These are phyloP conservation scores for Amphibalanus amphitrite DNA, from an alignment of 1,140 invertebrate species.

Conservation along the genomic window DNA sequence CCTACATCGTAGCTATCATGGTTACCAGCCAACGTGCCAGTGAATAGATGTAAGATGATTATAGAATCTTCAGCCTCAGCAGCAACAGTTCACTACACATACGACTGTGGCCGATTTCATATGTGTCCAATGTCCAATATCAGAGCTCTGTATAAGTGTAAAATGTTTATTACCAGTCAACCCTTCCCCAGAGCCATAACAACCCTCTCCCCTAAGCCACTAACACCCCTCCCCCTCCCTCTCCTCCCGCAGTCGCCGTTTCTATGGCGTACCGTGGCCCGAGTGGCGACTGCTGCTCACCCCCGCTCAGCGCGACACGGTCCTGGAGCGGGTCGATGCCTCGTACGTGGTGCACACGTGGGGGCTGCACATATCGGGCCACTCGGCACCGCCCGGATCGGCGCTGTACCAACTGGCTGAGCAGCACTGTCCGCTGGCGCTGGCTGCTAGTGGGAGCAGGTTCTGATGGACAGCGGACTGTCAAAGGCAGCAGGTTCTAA, in stretches of 20 bases:
- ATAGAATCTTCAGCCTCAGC: no score
- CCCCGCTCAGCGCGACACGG: background rate
- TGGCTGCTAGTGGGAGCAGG: background rate
- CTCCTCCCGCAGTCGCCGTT: background rate
- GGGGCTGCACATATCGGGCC: background rate
- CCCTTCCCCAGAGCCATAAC: no score
- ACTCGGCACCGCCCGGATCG: background rate
- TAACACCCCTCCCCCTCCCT: no score
- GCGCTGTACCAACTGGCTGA: background rate
- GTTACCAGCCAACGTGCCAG: no score
- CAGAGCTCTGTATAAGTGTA: no score
- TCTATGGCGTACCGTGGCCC: background rate
- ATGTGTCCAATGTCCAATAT: no score
- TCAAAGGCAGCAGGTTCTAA: background rate
- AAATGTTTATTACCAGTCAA: no score
- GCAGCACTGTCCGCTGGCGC: background rate
- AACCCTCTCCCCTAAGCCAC: no score
- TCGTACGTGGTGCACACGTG: background rate
- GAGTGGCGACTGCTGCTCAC: background rate
- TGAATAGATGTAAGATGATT: no score
- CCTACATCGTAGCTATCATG: no score
- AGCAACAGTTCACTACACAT: no score
- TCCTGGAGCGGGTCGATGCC: background rate
- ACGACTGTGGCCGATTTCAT: no score
- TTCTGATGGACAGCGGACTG: background rate